Base-by-base conservation (phyloP, 2,113 vertebrate species). In the Centropus unirufus region DNA sequence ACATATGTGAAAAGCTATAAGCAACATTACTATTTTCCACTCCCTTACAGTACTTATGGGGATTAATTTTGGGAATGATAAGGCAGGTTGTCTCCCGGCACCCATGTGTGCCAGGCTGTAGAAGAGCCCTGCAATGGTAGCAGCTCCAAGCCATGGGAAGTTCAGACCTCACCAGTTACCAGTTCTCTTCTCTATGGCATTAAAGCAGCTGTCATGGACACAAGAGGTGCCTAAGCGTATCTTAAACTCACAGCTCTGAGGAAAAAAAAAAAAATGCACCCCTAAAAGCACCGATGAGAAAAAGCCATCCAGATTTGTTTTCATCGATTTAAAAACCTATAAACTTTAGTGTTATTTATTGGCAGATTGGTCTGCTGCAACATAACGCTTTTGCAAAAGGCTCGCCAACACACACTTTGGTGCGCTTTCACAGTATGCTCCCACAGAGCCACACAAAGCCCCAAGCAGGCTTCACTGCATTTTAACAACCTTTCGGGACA, bases 351-450 rank as follows among this genome's bases (percentile, higher is more conserved):
- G 47, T 23, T 75, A 20, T 29, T 63, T 58, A 36, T 7, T 15
- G 52, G 46, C 55, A 69, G 64, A 6, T 8, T 6, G 9, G 21
- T 11, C 34, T 44, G 34, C 77, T 55, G 61, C 1, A 1, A 88
- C 47, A 23, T 49, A 6, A 23, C 1, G 0, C 46, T n/a, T 27
- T 27, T 55, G 73, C 36, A 13, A 7, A 11, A 61, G 62, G 10
- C 54, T 76, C 21, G 59, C 63, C 0, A 8, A 1, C 2, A 12
- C 29, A 10, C 8, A 1, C 3, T 2, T 18, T 2, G 3, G 32
- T 2, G 51, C 0, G 1, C 1, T 12, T 36, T 16, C 55, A 12
- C 47, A 2, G 36, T 19, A 7, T 0, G 11, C 24, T 39, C 23
- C 49, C 21, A 49, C 47, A 16, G 63, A 76, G 76, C 62, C 16